Evolutionary conservation across 1,140 invertebrate genomes (phyloP).

Genomic region (Ruditapes philippinarum): DNA sequence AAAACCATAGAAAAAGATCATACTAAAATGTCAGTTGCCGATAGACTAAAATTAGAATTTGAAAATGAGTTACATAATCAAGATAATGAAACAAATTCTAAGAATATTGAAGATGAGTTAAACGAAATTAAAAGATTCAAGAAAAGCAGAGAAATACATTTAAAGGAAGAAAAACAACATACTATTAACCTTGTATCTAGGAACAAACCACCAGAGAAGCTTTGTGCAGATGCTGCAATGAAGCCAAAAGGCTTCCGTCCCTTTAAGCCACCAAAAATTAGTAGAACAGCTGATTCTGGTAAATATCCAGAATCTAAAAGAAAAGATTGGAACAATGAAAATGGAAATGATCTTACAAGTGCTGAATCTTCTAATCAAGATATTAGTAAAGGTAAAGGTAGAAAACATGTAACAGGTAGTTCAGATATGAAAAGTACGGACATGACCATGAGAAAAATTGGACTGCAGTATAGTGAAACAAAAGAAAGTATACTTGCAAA

Average conservation of each 20-base stretch:
- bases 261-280: conserved; percentile 75
- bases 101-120: conserved; percentile 37
- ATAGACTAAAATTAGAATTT: conserved; percentile 49
- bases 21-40: neutral
- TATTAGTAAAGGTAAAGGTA: too few relatives aligned
- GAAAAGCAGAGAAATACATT: neutral
- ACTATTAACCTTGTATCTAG: neutral
- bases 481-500: neutral
- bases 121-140: neutral
- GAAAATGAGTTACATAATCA: neutral
- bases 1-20: neutral
- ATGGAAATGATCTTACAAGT: neutral
- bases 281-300: neutral
- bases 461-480: neutral
- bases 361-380: neutral
- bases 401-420: too few relatives aligned
- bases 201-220: neutral
- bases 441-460: too few relatives aligned
- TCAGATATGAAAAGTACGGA: too few relatives aligned
- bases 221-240: conserved; percentile 65
- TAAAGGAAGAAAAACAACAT: neutral
- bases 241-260: conserved; percentile 75
- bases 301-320: conserved; percentile 21
- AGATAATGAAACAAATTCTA: neutral
- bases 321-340: neutral